A percentile compares a stretch with the other conserved stretches of the same genome.
Conservation (phyloP, 2,888 invertebrate species). For the Pseudococcus jackbeardsleyi region DNA sequence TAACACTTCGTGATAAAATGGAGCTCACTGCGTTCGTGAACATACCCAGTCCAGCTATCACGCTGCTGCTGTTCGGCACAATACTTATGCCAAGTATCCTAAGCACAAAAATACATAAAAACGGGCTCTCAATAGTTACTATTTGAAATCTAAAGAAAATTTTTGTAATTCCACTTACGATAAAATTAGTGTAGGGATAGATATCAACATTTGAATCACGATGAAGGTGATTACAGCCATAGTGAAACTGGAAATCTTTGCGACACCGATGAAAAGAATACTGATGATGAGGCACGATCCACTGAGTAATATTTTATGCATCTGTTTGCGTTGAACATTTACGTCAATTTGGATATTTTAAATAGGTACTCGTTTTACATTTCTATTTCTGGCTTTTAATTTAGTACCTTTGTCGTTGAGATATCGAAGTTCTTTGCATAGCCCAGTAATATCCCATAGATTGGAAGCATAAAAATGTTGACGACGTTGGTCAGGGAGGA, state of each 20-base stretch:
- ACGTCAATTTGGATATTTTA: too few relatives aligned
- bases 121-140: too few relatives aligned
- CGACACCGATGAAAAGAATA: not conserved
- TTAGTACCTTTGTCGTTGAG: not conserved
- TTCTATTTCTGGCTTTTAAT: not conserved
- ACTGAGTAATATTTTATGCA: not conserved
- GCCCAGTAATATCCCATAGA: not conserved
- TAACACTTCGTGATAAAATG: not conserved
- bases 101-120: not conserved
- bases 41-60: not conserved
- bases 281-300: not conserved
- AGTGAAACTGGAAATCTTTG: not conserved
- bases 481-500: not conserved
- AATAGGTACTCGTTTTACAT: too few relatives aligned
- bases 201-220: not conserved
- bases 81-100: not conserved
- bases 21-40: not conserved
- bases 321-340: not conserved
- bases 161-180: not conserved
- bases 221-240: not conserved
- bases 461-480: not conserved
- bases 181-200: not conserved
- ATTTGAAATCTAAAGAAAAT: too few relatives aligned
- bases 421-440: not conserved
- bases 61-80: conserved; percentile 10